Evolutionary conservation across 2,113 vertebrate species (phyloP).

Genomic region (Atractosteus spatula): DNA sequence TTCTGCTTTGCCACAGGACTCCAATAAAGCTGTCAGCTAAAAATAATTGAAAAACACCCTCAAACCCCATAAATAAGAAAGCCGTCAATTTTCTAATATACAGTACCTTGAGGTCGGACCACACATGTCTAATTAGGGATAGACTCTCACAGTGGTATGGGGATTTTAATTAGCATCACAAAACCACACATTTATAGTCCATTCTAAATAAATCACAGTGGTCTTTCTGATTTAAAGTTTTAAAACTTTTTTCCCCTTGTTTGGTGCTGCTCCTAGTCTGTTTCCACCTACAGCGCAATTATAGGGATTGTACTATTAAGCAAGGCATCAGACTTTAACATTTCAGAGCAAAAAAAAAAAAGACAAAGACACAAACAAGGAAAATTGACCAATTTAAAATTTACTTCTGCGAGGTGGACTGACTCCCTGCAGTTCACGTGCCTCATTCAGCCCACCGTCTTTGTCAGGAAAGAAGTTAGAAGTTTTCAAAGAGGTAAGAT

Average conservation of each 20-base stretch:
- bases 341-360: slow-evolving; percentile 29
- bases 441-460: slow-evolving; percentile 25
- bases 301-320: slow-evolving; percentile 27
- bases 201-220: slow-evolving; percentile 33
- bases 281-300: slow-evolving; percentile 24
- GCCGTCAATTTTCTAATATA: slow-evolving; percentile 42
- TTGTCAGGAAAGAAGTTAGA: slow-evolving; percentile 25
- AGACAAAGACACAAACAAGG: slow-evolving; percentile 28
- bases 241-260: slow-evolving; percentile 24
- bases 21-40: too few species aligned
- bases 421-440: slow-evolving; percentile 31
- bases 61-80: slow-evolving; percentile 8
- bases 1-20: too few species aligned
- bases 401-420: slow-evolving; percentile 41
- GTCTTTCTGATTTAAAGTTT: slow-evolving; percentile 35
- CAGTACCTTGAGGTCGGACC: slow-evolving; percentile 33
- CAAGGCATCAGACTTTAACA: slow-evolving; percentile 26
- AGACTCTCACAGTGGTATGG: slow-evolving; percentile 44
- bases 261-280: slow-evolving; percentile 16
- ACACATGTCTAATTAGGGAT: slow-evolving; percentile 41
- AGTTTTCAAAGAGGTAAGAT: slow-evolving; percentile 45
- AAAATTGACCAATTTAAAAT: slow-evolving; percentile 39
- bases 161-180: slow-evolving; percentile 53
- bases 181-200: slow-evolving; percentile 1
- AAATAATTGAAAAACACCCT: too few species aligned